Evolutionary conservation across 92 coral and sea anemone genomes (phyloP), one percentile per base, ranked within the genome.

Genomic region (Anthopleura xanthogrammica): DNA sequence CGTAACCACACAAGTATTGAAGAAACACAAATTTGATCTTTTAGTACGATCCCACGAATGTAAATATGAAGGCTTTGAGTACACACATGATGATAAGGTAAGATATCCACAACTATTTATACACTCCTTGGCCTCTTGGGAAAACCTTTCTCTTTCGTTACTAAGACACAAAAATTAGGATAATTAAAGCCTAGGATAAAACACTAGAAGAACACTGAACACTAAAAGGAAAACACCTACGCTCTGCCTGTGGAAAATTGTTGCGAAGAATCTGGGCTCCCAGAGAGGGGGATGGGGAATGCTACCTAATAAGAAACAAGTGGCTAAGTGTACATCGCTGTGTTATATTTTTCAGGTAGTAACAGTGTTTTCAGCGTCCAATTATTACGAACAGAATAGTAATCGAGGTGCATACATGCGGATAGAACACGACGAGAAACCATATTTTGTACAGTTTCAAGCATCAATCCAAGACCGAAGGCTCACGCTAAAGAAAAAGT

Each of bases 311-410:
- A 46, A 46, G 7, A 46, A 46, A 9, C 0, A 46, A 3, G 1
- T 40, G 16, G 0, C 0, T 54, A 54, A 54, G 58, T 54, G 17
- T 20, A 58, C 8, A 10, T 2, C 71, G 7, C 16, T 54, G 17
- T 66, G 39, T n/a, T 57, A 22, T 71, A 39, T 29, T 0, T 10
- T 39, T 56, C 83, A 96, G 99, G 98, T 96, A 20, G 89, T 96
- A 14, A 96, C 99, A 64, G 88, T 96, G 24, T 96, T 96, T 82
- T 96, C 99, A n/a, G 99, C 99, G 12, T 96, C 99, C 12, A 92
- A 94, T 80, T 96, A 96, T 80, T 96, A 96, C 73, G 99, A 96
- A 72, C 97, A 92, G 79, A 98, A 95, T 64, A 96, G 99, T 86
- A 96, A 96, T 81, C 87, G 94, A 77, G 99, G 99, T 24, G 99